Evolutionary conservation across 2,113 vertebrate genomes (phyloP).

Genomic region (Lepisosteus oculatus): DNA sequence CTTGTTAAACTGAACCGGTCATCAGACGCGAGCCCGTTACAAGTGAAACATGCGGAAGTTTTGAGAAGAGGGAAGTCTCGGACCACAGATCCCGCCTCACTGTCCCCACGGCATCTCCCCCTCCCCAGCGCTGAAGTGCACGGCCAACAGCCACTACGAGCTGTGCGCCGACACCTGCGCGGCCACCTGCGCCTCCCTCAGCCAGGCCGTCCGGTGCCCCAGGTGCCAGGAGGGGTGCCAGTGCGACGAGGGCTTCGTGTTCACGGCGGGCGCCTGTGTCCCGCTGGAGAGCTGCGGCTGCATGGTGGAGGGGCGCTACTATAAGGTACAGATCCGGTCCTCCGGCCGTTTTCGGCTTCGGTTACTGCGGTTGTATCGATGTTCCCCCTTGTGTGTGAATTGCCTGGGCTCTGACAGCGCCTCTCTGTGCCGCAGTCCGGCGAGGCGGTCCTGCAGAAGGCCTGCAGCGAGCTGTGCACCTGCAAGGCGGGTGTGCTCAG

Average conservation of each 20-base stretch:
- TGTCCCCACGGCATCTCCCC: not conserved
- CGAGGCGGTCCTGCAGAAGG: conserved; percentile 11
- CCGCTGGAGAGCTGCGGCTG: conserved; percentile 46
- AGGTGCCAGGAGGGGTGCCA: conserved; percentile 41
- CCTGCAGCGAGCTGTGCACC: conserved; percentile 30
- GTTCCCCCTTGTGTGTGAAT: not conserved
- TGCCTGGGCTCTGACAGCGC: not conserved
- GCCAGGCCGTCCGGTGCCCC: conserved; percentile 8
- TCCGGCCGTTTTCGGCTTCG: not conserved
- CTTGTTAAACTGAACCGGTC: too few relatives aligned
- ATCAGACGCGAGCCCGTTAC: too few relatives aligned
- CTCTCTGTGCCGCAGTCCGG: conserved; percentile 26
- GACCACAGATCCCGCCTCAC: too few relatives aligned
- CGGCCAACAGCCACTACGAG: conserved; percentile 44
- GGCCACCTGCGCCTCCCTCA: conserved; percentile 22
- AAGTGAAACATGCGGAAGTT: too few relatives aligned
- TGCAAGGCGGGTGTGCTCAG: conserved; percentile 30
- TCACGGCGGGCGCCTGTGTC: conserved; percentile 35
- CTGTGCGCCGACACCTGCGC: conserved; percentile 41
- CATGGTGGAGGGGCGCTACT: conserved; percentile 38
- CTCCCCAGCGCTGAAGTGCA: conserved; percentile 31
- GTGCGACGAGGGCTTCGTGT: conserved; percentile 38
- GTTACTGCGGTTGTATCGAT: not conserved
- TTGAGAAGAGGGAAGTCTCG: too few relatives aligned
- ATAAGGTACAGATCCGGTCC: conserved; percentile 25